A percentile compares a stretch with the other conserved stretches of the same genome.
These are phyloP conservation scores for Drosophila ogumai DNA, from an alignment of 1,140 invertebrate genomes.

Conservation along the genomic window DNA sequence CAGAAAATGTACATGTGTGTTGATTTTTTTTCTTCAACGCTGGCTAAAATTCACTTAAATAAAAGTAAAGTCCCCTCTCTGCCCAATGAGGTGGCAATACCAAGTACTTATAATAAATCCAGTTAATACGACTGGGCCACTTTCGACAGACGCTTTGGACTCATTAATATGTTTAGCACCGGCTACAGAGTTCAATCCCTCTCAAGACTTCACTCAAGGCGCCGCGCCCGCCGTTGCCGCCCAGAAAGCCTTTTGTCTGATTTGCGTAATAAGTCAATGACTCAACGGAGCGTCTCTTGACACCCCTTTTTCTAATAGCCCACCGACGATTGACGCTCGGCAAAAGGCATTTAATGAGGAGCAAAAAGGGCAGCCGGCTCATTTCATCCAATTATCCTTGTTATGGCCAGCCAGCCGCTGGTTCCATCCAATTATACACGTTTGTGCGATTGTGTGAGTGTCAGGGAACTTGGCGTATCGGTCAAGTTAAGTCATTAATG, in stretches of 20 bases:
- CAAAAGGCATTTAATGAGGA: slow-evolving; percentile 54
- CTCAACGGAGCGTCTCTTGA: slow-evolving; percentile 27
- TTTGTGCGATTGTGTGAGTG: slow-evolving; percentile 27
- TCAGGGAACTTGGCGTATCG: slow-evolving; percentile 60
- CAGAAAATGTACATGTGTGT: too few relatives aligned
- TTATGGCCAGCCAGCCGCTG: slow-evolving; percentile 27
- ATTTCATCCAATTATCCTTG: slow-evolving; percentile 70
- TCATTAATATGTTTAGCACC: slow-evolving; percentile 70
- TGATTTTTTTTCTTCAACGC: neutral
- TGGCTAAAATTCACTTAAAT: neutral
- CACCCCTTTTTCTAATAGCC: slow-evolving; percentile 68
- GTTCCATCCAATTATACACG: slow-evolving; percentile 25
- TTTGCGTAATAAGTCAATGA: slow-evolving; percentile 79
- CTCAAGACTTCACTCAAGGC: neutral
- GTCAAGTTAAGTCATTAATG: slow-evolving; percentile 70
- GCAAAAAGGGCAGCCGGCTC: slow-evolving; percentile 46
- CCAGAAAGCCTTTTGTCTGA: slow-evolving; percentile 62
- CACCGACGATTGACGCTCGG: slow-evolving; percentile 68
- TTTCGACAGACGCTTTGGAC: slow-evolving; percentile 34
- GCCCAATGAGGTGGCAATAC: neutral
- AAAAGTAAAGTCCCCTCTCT: neutral
- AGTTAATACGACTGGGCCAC: neutral
- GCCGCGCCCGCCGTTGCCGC: neutral
- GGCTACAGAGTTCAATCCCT: slow-evolving; percentile 46
- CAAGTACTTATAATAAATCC: slow-evolving; percentile 1